phyloP scores from a whole-genome alignment of 2,888 invertebrate genomes.

The Ophion ellenae region DNA sequence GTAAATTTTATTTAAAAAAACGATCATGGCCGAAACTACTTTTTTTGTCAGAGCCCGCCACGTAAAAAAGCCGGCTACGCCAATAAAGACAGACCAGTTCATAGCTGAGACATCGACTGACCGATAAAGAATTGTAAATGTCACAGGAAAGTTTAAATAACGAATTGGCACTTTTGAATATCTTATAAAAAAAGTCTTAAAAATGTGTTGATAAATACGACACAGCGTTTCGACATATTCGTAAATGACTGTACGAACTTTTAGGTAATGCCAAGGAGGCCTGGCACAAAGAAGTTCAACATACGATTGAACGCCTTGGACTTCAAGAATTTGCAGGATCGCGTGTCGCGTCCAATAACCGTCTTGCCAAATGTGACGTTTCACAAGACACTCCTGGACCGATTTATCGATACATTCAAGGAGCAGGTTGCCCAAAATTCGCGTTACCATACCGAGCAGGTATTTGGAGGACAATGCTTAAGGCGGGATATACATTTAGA shows the following conservation, averaged over 20 bases:
- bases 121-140: too few species aligned
- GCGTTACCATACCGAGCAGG: constrained; percentile 86
- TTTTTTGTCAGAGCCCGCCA: too few species aligned
- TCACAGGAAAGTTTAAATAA: too few species aligned
- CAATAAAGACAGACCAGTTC: too few species aligned
- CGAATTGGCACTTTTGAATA: too few species aligned
- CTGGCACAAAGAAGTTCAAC: constrained; percentile 86
- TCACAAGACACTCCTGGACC: constrained; percentile 91
- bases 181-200: too few species aligned
- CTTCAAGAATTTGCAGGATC: constrained; percentile 91
- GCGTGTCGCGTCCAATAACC: constrained; percentile 88
- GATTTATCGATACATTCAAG: constrained; percentile 93
- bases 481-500: too few species aligned
- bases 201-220: too few species aligned
- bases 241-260: not conserved
- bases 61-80: too few species aligned
- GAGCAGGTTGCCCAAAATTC: constrained; percentile 90
- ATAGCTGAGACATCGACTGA: too few species aligned
- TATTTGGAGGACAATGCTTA: constrained; percentile 72
- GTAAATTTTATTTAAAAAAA: too few species aligned
- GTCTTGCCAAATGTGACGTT: constrained; percentile 89
- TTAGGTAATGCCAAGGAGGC: constrained; percentile 87
- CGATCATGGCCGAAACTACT: too few species aligned
- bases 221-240: not conserved
- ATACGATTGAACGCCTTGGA: constrained; percentile 92